Conservation (phyloP, 2,888 invertebrate genomes). For the Caenorhabditis japonica region DNA sequence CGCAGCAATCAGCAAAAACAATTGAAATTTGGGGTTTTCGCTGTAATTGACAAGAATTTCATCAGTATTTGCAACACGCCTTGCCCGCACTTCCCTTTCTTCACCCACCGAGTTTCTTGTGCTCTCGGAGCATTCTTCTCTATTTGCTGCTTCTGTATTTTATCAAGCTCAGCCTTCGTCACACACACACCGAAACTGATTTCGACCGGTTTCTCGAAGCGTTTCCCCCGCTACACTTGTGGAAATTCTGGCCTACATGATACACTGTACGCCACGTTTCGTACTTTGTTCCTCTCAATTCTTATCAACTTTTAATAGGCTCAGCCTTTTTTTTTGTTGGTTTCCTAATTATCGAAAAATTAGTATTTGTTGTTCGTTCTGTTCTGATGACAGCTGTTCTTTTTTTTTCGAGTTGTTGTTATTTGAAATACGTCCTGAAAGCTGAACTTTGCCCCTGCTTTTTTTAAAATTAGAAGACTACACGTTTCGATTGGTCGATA, state of each 20-base stretch:
- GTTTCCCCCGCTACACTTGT: too few species aligned
- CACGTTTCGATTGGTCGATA: too few species aligned
- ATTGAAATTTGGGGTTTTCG: background rate
- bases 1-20: too few species aligned
- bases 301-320: background rate
- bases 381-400: background rate
- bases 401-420: background rate
- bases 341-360: too few species aligned
- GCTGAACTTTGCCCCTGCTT: background rate
- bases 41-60: background rate
- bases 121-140: constrained; percentile 10
- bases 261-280: constrained; percentile 1
- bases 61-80: constrained; percentile 20
- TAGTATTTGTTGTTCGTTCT: background rate
- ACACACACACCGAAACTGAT: constrained; percentile 9
- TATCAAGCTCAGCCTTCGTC: constrained; percentile 45
- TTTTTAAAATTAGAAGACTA: constrained; percentile 9
- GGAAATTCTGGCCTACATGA: constrained; percentile 18
- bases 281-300: background rate
- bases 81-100: constrained; percentile 13
- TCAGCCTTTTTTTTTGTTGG: too few species aligned
- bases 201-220: constrained; percentile 1
- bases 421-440: background rate
- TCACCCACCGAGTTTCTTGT: constrained; percentile 10
- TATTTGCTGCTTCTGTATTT: constrained; percentile 54